Base-by-base conservation (phyloP, 1,140 invertebrate genomes). In the Dendroctonus ponderosae region DNA sequence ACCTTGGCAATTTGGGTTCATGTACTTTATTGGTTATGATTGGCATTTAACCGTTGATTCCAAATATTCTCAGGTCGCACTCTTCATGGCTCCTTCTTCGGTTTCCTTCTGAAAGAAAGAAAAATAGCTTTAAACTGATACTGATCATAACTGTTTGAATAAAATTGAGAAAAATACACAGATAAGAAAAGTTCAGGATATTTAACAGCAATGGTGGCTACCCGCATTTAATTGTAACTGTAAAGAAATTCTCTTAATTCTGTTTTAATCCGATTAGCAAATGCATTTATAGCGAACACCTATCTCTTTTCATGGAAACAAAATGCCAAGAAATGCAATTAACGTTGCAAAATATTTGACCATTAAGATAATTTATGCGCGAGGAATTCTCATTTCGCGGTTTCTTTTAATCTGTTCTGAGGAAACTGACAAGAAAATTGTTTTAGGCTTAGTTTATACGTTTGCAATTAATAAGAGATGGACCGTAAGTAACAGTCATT, bases 1-100 rank as follows among this genome's bases (percentile, higher is more conserved):
- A 63, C 61, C 61, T 63, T 38, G 11, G 26, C 61, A 63, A 63
- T 63, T 63, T 63, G 61, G 26, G 51, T 42, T 63, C 61, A 63
- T 63, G 61, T 63, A 42, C 42, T 63, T 54, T 54, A 63, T 63
- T 63, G 61, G 50, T 63, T 63, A 63, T 63, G 61, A 63, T 62
- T 53, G 61, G 41, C 61, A 26, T 63, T 63, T 54, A 54, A 54
- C 50, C 9, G 14, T 15, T 8, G 9, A 46, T 42, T 42, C 58
- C 15, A 39, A 50, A 49, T 3, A 26, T 26, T 26, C 26, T 26
- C 26, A 26, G 26, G 26, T 26, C 26, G 26, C 26, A 26, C 26
- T 26, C 26, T 26, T 26, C 26, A 26, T 26, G 26, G 26, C 26
- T 26, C 3, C 26, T 26, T 26, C 26, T 26, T 26, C 26, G 26